Base-by-base conservation (phyloP, 2,797 vertebrate species). In the Eurystomus glaucurus region DNA sequence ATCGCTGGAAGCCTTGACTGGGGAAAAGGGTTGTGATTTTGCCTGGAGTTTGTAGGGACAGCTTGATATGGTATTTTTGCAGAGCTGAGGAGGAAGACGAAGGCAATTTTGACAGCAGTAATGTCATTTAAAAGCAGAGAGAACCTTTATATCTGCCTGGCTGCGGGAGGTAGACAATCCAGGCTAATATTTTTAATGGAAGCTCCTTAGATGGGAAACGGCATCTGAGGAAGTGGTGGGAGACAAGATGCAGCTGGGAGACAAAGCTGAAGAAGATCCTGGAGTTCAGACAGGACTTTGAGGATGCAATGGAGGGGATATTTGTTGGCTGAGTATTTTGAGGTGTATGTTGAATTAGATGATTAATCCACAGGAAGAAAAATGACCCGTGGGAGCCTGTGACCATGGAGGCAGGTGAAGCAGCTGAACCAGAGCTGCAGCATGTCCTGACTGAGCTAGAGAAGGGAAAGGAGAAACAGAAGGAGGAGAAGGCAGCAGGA, bases 1-100 rank as follows among this genome's bases (percentile, higher is more conserved):
- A 81, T 68, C 94, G 65, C 91, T 94, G 69, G 72, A 88, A 91
- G 90, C 82, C 85, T 85, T 81, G 69, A 72, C 65, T 78, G n/a
- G 46, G 52, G 19, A 75, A 71, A 6, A 78, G 19, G 45, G 41
- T 57, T 91, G 31, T 90, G 74, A 87, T 95, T 96, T 92, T 89
- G 81, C 75, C 68, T 83, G 11, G 58, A 74, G 50, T 89, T 92
- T 94, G 51, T 70, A 92, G 29, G 76, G 9, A 66, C 70, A 89
- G 55, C 45, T 91, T 71, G 81, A 51, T 66, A 45, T 1, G 26
- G 39, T 89, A 31, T 70, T 89, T 93, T 91, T 83, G 60, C 55
- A 89, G 81, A 95, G 50, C 60, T 2, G 5, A 92, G 64, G 57
- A 87, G 33, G 26, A 35, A 88, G 31, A 82, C 39, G 62, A 94